phyloP scores from a whole-genome alignment of 2,797 vertebrate genomes.

The Falco naumanni region DNA sequence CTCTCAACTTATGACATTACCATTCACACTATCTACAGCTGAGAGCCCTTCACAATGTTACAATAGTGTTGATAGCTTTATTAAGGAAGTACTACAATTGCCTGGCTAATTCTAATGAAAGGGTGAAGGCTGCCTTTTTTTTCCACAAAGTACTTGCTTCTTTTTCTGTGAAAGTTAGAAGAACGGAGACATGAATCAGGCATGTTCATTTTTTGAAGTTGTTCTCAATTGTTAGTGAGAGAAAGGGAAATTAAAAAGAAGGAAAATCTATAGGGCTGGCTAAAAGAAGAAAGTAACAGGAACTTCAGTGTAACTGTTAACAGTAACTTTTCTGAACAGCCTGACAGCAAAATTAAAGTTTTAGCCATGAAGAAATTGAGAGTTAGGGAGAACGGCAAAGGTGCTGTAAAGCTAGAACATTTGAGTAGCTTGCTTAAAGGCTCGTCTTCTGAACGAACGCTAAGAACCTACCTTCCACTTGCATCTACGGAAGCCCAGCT shows the following conservation, averaged over 20 bases:
- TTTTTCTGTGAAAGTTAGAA: fast-evolving
- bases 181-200: fast-evolving
- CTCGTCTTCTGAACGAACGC: background rate
- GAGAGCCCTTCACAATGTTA: background rate
- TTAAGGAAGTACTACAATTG: background rate
- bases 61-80: background rate
- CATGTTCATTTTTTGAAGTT: background rate
- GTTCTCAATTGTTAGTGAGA: background rate
- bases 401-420: background rate
- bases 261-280: fast-evolving
- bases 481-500: background rate
- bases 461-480: background rate
- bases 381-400: fast-evolving
- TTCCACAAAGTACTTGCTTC: background rate
- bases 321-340: background rate
- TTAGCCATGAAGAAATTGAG: background rate
- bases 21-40: background rate
- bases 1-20: slow-evolving; percentile 12
- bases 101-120: background rate
- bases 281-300: background rate
- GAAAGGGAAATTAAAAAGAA: background rate
- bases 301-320: background rate
- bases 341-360: background rate
- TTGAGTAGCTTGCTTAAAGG: background rate
- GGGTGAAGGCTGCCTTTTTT: background rate